These are phyloP conservation scores for Porites australiensis DNA, from an alignment of 64 coral and sea anemone genomes.

Conservation along the genomic window DNA sequence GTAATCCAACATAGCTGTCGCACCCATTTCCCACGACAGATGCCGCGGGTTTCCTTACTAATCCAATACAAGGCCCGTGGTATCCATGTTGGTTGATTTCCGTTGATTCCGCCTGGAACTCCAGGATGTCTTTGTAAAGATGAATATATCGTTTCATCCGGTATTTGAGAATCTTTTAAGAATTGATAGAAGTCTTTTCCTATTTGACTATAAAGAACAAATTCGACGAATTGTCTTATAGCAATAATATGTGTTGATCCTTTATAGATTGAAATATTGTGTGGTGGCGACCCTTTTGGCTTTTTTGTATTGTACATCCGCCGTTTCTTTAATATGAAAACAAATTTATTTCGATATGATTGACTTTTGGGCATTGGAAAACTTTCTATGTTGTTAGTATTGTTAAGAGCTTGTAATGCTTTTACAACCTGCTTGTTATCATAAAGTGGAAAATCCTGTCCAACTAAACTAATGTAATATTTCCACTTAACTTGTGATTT, in stretches of 20 bases:
- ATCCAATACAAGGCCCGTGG: neutral
- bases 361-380: neutral
- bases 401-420: slow-evolving; percentile 35
- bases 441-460: slow-evolving; percentile 57
- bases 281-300: neutral
- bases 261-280: slow-evolving; percentile 14
- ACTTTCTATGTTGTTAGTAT: slow-evolving; percentile 35
- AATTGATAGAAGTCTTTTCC: slow-evolving; percentile 34
- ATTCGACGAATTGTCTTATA: slow-evolving; percentile 20
- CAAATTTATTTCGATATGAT: neutral
- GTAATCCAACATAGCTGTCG: slow-evolving; percentile 26
- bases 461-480: slow-evolving; percentile 42
- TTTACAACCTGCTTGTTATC: slow-evolving; percentile 26
- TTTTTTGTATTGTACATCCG: neutral
- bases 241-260: slow-evolving; percentile 26
- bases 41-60: neutral
- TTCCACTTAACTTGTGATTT: slow-evolving; percentile 32
- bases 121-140: slow-evolving; percentile 38
- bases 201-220: slow-evolving; percentile 7
- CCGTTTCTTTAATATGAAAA: neutral
- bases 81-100: slow-evolving; percentile 2
- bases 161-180: neutral
- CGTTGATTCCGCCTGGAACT: slow-evolving; percentile 16
- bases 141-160: slow-evolving; percentile 39
- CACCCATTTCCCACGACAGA: neutral